Base-by-base conservation (phyloP, 2,797 vertebrate genomes). In the Onychomys torridus region DNA sequence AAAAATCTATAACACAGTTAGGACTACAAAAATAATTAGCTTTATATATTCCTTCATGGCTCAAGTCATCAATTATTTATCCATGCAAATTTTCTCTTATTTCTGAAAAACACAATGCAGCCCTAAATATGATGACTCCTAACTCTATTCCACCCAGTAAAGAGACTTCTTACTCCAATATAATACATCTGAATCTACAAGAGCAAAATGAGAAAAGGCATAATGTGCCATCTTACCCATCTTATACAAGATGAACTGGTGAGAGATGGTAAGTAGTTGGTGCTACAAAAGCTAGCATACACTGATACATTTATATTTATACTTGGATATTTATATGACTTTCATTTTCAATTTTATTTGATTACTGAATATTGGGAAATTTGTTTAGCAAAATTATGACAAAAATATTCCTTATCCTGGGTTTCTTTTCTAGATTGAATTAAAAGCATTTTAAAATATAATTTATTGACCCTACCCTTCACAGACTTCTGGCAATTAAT, bases 371-470 rank as follows among this genome's bases (percentile, higher is more conserved):
- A 76, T 67, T 14, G 84, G 40, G 11, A 55, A 90, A 11, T 23
- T 61, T 8, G 89, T 90, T 94, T 78, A 93, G 71, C 29, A 90
- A 83, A 92, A 73, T 29, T 93, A 21, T 32, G 2, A 77, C 61
- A 93, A 94, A 93, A 94, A 93, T 69, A 4, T 63, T 89, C 49
- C 27, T 82, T 77, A 88, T 76, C 89, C 78, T 81, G 5, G 90
- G 19, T 73, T 19, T 67, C 17, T 95, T 95, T 96, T 79, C 29
- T 16, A 76, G 37, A 75, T 73, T 91, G 12, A 96, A 95, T 91
- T 76, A 2, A 91, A 89, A 91, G 27, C 69, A 91, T 67, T 69
- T 90, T 88, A 77, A 95, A 69, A 34, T 86, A 89, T 13, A 79
- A 49, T 67, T 85, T 23, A 49, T 85, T 77, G 84, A 79, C 5